These are phyloP conservation scores for Hippocampus kuda DNA, from an alignment of 2,797 vertebrate genomes.

Conservation along the genomic window DNA sequence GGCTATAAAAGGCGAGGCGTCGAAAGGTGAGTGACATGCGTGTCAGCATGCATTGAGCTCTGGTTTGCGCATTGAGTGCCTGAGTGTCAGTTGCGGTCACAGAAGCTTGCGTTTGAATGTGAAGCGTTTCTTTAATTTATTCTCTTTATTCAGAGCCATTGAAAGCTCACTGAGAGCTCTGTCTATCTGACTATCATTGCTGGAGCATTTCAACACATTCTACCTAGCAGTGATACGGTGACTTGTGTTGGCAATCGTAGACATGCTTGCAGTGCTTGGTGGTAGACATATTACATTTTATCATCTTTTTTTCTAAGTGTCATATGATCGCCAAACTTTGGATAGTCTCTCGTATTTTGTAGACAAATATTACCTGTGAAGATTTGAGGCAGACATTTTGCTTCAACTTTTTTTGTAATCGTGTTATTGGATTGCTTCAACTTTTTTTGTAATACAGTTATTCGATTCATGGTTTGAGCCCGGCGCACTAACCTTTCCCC, in stretches of 20 bases:
- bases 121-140: neutral
- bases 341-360: too few relatives aligned
- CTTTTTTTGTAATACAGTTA: neutral
- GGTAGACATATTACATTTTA: neutral
- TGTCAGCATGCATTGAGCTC: neutral
- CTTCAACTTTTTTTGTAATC: neutral
- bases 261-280: neutral
- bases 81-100: neutral
- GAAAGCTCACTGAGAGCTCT: too few relatives aligned
- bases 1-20: too few relatives aligned
- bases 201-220: neutral
- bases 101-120: neutral
- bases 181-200: neutral
- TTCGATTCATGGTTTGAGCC: neutral
- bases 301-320: neutral
- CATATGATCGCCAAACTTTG: too few relatives aligned
- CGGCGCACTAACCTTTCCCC: constrained; percentile 79
- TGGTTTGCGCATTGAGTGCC: neutral
- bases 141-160: neutral
- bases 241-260: neutral
- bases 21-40: too few relatives aligned
- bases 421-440: too few relatives aligned
- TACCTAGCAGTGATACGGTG: neutral
- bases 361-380: neutral
- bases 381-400: neutral